A percentile compares a stretch with the other conserved stretches of the same genome.
Evolutionary conservation across 1,140 invertebrate species (phyloP).

Genomic region (Hetaerina americana): DNA sequence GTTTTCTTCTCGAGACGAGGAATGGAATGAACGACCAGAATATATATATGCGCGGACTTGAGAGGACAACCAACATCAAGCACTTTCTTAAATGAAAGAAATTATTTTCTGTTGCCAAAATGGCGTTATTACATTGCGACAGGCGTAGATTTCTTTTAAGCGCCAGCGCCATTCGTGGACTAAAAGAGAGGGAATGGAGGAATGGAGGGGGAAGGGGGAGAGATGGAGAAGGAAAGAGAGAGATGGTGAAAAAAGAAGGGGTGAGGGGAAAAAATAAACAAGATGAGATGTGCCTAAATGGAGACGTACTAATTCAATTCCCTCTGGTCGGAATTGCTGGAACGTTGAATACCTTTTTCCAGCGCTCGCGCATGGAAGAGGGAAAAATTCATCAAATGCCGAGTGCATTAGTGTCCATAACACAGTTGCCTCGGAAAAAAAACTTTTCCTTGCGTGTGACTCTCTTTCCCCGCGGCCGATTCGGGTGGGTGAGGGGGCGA

Average conservation of each 20-base stretch:
- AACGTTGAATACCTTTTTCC: not conserved
- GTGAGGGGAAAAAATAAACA: not conserved
- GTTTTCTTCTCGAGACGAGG: too few species aligned
- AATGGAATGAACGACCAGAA: too few species aligned
- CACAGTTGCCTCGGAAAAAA: not conserved
- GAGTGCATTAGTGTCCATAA: not conserved
- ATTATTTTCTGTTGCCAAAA: not conserved
- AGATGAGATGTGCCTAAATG: not conserved
- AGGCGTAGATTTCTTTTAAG: too few species aligned
- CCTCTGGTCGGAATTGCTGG: not conserved
- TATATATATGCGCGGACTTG: too few species aligned
- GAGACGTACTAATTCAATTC: not conserved
- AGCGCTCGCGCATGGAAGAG: not conserved
- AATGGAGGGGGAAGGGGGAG: too few species aligned
- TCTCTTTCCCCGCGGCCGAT: not conserved
- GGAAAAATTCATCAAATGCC: not conserved
- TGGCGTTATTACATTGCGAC: too few species aligned
- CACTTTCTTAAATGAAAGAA: too few species aligned
- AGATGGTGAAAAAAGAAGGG: too few species aligned
- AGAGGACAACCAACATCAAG: too few species aligned
- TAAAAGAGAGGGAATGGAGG: too few species aligned
- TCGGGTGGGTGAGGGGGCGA: not conserved
- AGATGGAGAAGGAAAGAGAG: too few species aligned
- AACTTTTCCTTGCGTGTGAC: not conserved
- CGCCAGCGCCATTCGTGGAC: too few species aligned